Percentiles rank a stretch among this genome's conserved stretches.
Conservation (phyloP, 2,888 invertebrate species). For the Iphiclides podalirius region DNA sequence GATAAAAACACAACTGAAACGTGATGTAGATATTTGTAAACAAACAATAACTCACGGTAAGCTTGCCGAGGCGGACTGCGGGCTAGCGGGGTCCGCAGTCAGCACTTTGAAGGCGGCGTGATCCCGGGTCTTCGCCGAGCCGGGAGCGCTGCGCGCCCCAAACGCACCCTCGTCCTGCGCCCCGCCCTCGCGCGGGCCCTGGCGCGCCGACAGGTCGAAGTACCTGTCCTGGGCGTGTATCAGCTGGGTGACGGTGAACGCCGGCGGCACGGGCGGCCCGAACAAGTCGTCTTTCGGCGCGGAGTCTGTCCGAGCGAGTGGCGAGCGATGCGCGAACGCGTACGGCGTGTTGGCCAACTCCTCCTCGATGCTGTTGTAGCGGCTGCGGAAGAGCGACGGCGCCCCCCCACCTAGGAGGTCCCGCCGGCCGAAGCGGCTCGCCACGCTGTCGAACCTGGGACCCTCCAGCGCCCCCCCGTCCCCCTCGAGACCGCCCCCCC, state of each 20-base stretch:
- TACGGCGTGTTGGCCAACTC: slow-evolving; percentile 75
- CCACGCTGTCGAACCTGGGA: slow-evolving; percentile 70
- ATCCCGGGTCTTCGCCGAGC: slow-evolving; percentile 41
- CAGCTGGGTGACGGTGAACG: slow-evolving; percentile 68
- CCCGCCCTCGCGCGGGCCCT: too few relatives aligned
- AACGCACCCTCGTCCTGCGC: slow-evolving; percentile 23
- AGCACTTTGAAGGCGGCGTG: slow-evolving; percentile 50
- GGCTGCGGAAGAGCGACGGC: slow-evolving; percentile 66
- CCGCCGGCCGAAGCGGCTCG: slow-evolving; percentile 66
- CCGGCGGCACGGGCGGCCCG: slow-evolving; percentile 53
- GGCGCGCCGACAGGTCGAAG: slow-evolving; percentile 65
- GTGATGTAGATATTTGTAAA: too few relatives aligned
- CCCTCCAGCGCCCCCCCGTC: slow-evolving; percentile 40
- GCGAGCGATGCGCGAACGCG: slow-evolving; percentile 65
- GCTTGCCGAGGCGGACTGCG: slow-evolving; percentile 37
- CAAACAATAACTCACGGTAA: slow-evolving; percentile 44
- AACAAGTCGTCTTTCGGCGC: slow-evolving; percentile 48
- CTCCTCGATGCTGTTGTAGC: slow-evolving; percentile 75
- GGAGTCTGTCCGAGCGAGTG: slow-evolving; percentile 39
- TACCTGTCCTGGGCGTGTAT: slow-evolving; percentile 73
- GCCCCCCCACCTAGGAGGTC: slow-evolving; percentile 59
- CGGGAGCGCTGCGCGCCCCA: slow-evolving; percentile 46
- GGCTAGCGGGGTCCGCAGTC: slow-evolving; percentile 35
- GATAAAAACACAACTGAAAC: too few relatives aligned
- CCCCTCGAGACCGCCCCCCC: slow-evolving; percentile 33